Base-by-base conservation (phyloP, 2,113 vertebrate species). In the Orycteropus afer region DNA sequence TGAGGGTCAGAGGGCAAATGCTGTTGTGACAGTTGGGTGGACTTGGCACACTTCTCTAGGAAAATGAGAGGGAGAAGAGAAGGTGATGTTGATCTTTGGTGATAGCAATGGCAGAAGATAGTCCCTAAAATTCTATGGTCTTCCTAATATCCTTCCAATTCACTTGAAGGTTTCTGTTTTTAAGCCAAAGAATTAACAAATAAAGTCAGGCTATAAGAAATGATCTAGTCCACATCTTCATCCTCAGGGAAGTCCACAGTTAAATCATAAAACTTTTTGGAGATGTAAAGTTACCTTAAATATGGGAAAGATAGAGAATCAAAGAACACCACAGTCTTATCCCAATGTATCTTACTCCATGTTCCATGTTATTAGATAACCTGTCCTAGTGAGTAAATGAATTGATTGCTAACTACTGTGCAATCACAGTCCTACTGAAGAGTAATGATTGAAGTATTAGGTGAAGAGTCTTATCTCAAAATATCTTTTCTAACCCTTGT, bases 1-100 rank as follows among this genome's bases (percentile, higher is more conserved):
- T 96, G 85, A 97, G 96, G 98, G 98, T 98, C 98, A 98, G 94
- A 98, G 98, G 97, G 97, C 95, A 98, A 96, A 96, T 7, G 89
- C 97, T 98, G 97, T 98, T 98, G 98, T 98, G 98, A 98, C 98
- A 98, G 95, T 89, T 63, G 5, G 79, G 53, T 94, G 90, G 95
- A 95, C 90, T 90, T 96, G 94, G 74, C 92, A 94, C 29, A 95
- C 78, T 95, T 84, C 93, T 95, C 45, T 80, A 77, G 61, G 67
- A 96, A 53, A 29, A 67, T 82, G 81, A 77, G 61, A 89, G 34
- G 17, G 55, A 77, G 51, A 67, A 63, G 89, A 95, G 76, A 73
- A 89, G 47, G 10, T 0, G 0, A 32, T n/a, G 49, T 74, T 86
- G 0, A 86, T 90, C 17, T 77, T 34, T 0, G n/a, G 59, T 61